These are phyloP conservation scores for Hydrotaea diabolus DNA, from an alignment of 2,888 invertebrate species.

Conservation along the genomic window DNA sequence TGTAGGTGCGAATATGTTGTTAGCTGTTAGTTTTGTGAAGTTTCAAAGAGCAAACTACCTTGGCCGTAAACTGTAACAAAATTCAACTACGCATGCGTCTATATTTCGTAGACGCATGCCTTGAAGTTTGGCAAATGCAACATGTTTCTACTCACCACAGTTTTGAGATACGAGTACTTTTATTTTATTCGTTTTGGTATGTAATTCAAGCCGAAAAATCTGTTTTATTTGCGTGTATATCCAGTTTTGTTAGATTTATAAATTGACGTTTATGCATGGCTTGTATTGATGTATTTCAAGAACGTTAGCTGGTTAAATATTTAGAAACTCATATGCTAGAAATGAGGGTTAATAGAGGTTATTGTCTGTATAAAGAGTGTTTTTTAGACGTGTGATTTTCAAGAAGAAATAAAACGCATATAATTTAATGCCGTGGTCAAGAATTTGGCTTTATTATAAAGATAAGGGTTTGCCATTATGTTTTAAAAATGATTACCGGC, in stretches of 20 bases:
- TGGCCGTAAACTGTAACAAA: constrained; percentile 68
- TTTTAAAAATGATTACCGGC: too few species aligned
- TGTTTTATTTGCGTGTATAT: neutral
- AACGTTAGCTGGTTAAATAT: neutral
- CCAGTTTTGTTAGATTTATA: neutral
- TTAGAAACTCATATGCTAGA: too few species aligned
- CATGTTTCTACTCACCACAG: neutral
- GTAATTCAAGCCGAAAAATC: neutral
- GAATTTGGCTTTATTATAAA: too few species aligned
- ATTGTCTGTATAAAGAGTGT: too few species aligned
- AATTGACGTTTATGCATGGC: neutral
- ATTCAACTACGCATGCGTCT: constrained; percentile 6
- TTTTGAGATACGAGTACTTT: neutral
- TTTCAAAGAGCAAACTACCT: constrained; percentile 67
- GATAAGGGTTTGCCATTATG: too few species aligned
- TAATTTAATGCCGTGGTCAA: too few species aligned
- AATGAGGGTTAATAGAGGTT: too few species aligned
- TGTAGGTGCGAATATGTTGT: constrained; percentile 27
- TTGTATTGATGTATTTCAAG: neutral
- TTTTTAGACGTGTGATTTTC: too few species aligned
- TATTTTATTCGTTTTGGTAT: neutral
- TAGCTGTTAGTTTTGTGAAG: constrained; percentile 51
- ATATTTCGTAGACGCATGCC: constrained; percentile 22
- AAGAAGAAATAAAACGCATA: too few species aligned
- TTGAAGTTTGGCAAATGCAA: constrained; percentile 22